Conservation (phyloP, 2,113 vertebrate genomes). For the Siniperca knerii region DNA sequence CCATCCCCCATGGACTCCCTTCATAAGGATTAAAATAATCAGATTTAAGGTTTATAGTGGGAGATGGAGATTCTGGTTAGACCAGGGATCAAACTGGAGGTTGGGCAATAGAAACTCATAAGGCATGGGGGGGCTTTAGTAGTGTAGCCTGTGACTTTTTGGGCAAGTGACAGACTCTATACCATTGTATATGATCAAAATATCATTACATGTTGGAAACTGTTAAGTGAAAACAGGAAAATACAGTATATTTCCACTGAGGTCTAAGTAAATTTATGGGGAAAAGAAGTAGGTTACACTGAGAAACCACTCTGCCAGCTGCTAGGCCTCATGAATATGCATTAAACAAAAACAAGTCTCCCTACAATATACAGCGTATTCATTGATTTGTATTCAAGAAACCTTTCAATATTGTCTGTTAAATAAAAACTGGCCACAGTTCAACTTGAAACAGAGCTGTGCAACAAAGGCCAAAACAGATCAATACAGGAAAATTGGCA, state of each 20-base stretch:
- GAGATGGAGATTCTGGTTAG: constrained; percentile 24
- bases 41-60: constrained; percentile 44
- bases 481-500: constrained; percentile 25
- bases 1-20: not conserved
- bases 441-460: constrained; percentile 26
- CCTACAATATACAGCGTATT: not conserved
- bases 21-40: constrained; percentile 66
- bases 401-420: not conserved
- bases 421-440: constrained; percentile 15
- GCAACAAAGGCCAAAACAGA: constrained; percentile 30
- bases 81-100: constrained; percentile 19
- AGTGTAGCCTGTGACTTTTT: constrained; percentile 12
- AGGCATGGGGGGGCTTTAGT: not conserved
- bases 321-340: not conserved
- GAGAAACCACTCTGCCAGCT: not conserved
- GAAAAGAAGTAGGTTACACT: not conserved
- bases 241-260: not conserved
- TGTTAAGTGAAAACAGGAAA: not conserved
- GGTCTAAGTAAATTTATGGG: not conserved
- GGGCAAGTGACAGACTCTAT: not conserved
- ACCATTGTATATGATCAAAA: not conserved
- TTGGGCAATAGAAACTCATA: not conserved
- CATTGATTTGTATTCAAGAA: not conserved
- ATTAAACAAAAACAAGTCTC: not conserved
- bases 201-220: not conserved